Evolutionary conservation across 2,888 invertebrate genomes (phyloP).

Genomic region (Leptura quadrifasciata): DNA sequence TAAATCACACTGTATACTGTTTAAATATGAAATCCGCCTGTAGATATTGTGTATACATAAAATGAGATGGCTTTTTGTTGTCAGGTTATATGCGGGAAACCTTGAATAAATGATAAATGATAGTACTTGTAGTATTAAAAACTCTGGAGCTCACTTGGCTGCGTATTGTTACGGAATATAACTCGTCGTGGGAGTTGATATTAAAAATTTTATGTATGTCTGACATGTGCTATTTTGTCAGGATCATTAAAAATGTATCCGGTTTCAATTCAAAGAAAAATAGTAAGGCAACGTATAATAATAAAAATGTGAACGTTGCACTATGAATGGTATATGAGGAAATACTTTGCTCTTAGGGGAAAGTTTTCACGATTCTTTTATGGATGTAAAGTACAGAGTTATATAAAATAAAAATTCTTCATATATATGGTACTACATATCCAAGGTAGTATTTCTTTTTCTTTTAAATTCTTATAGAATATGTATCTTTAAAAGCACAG

Average conservation of each 20-base stretch:
- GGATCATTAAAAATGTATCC: background rate
- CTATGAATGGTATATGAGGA: background rate
- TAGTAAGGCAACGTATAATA: background rate
- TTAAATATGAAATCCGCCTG: too few species aligned
- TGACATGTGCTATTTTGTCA: conserved; percentile 6
- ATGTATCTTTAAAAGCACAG: background rate
- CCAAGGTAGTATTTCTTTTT: background rate
- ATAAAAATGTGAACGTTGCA: background rate
- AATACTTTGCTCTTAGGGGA: background rate
- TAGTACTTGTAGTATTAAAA: conserved; percentile 1
- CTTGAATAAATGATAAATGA: conserved; percentile 3
- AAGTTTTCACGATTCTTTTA: background rate
- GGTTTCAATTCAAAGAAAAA: background rate
- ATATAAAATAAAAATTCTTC: background rate
- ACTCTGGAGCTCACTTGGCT: background rate
- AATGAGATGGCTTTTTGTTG: background rate
- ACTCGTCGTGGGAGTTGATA: background rate
- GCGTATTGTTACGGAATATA: background rate
- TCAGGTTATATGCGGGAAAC: background rate
- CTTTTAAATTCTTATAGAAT: background rate
- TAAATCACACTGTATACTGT: too few species aligned
- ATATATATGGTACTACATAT: background rate
- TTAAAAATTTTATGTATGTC: background rate
- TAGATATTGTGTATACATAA: background rate
- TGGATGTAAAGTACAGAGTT: background rate